Evolutionary conservation across 2,797 vertebrate genomes (phyloP), one percentile per base, ranked within the genome.

Genomic region (Acrossocheilus fasciatus): DNA sequence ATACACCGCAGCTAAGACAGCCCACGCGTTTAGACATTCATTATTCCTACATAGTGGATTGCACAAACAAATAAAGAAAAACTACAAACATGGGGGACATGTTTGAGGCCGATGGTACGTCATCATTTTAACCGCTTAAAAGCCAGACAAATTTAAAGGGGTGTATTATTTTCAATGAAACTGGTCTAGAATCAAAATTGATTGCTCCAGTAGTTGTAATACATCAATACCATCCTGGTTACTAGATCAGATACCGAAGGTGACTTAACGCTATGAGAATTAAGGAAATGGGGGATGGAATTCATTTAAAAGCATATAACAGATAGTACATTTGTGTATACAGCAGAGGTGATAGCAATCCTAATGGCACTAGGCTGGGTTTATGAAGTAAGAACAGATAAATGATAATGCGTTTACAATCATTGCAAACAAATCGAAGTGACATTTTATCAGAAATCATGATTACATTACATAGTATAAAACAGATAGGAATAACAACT

Each of bases 41-140:
- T 79, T 45, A 18, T 45, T 30, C 15, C 57, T 30, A 30, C 23
- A 26, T 3, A 64, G 57, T 11, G 57, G 5, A 79, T 30, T 34
- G 4, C 57, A 8, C 57, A 79, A 20, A 64, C 9, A 64, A 45
- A 30, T 3, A 30, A 15, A 7, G 2, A 62, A 64, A 6, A 64
- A 79, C 57, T 79, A 79, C 77, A 79, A 64, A 79, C 39, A 64
- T 79, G 77, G 77, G 39, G 57, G 54, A 62, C 14, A 79, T 18
- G 4, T n/a, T 23, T 57, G 6, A n/a, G 20, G 11, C 6, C 10
- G 18, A 41, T 18, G 52, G 12, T 57, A 57, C 75, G 50, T 57
- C 39, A 72, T 69, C 0, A 18, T 39, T 68, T 69, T 69, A 68
- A 69, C 34, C 36, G 3, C 17, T 69, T 20, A 39, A 69, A 68